Base-by-base conservation (phyloP, 92 coral and sea anemone genomes). In the Bergia sp. region DNA sequence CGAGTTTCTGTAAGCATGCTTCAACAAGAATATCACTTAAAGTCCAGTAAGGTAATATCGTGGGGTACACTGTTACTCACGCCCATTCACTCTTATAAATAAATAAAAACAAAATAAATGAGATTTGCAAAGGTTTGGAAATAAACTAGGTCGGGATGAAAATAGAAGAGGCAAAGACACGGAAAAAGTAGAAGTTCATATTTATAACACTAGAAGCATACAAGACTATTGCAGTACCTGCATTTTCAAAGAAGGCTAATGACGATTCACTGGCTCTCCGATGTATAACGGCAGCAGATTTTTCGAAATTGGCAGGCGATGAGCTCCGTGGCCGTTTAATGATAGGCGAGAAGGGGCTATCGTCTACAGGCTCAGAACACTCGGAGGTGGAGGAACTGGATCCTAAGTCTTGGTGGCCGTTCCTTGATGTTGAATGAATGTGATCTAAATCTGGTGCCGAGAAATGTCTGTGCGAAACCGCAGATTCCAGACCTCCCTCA, bases 371-470 rank as follows among this genome's bases (percentile, higher is more conserved):
- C 49, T 95, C 98, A 13, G 98, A 95, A 41, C 96, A 90, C 73
- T 95, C 98, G 15, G 98, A 95, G 4, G 98, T 86, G 20, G 98
- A 95, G 0, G 98, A 93, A 41, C 91, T 93, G 3, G 98, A 79
- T 67, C 92, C 96, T 55, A 82, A 78, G 85, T 73, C 85, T 29
- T 88, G 91, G 37, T 89, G 58, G 55, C 98, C 95, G 85, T 93
- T 93, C 65, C 91, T 78, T 71, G 91, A 82, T 55, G 90, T 86
- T 42, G 89, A 83, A 15, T 85, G 87, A 36, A 85, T 85, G 72
- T 90, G 88, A 72, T 93, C 93, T 53, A 92, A 57, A 39, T 95
- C 98, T 16, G 96, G 88, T 2, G 95, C 88, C 1, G 98, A 95
- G 43, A 77, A 87, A 57, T 93, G 98, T 23, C 98, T 80, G 49